Base-by-base conservation (phyloP, 1,140 invertebrate species). In the Wasmannia auropunctata region DNA sequence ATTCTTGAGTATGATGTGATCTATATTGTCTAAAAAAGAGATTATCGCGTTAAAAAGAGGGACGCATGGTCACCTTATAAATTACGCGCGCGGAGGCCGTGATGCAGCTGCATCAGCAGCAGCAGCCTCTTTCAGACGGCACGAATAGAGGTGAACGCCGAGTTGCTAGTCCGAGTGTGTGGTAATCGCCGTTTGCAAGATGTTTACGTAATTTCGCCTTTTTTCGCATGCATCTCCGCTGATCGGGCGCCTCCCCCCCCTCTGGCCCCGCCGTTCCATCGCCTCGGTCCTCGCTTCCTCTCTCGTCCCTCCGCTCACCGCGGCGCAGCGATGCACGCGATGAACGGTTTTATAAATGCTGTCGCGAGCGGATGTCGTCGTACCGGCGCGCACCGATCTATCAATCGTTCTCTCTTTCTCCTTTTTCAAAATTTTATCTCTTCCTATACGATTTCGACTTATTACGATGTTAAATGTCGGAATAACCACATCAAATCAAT, bases 141-240 rank as follows among this genome's bases (percentile, higher is more conserved):
- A 85, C 79, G 88, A 86, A 75, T 85, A 79, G 89, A 92, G 90
- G 89, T 88, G 90, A 92, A 88, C 89, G 91, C 91, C 91, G 87
- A 85, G 88, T 62, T 81, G 77, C 77, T 62, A 75, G 79, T 72
- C 86, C 86, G 67, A 76, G 89, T 83, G 74, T 93, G 93, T 92
- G 92, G 91, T 91, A 93, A 94, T 93, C 92, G 83, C 88, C 89
- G 90, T 90, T 91, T 90, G 90, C 92, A 91, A 93, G 92, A 93
- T 93, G 92, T 94, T 94, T 94, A 93, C 93, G 93, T 93, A 94
- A 93, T 94, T 94, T 93, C 80, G 88, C 87, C 90, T 90, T 92
- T 92, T 87, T 90, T 91, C 87, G 84, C 88, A 92, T 92, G 85
- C 91, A 92, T 92, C 92, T 92, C 87, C 83, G 83, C 81, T 86